Evolutionary conservation across 2,888 invertebrate species (phyloP).

Genomic region (Aromia moschata): DNA sequence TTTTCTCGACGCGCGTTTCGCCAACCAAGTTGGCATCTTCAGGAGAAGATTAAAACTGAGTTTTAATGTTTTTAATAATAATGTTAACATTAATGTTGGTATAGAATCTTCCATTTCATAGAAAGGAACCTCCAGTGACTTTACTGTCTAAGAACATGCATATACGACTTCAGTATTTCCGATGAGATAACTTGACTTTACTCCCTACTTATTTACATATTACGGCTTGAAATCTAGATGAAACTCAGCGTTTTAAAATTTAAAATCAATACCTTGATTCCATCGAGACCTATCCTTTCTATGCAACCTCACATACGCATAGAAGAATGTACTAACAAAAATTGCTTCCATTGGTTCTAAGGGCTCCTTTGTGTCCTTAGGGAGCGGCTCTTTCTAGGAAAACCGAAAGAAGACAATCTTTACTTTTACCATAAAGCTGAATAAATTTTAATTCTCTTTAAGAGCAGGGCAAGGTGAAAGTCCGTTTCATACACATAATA

Average conservation of each 20-base stretch:
- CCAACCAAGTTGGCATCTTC: too few species aligned
- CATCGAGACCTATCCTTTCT: slow-evolving; percentile 3
- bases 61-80: not conserved
- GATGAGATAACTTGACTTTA: too few species aligned
- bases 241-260: slow-evolving; percentile 17
- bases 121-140: not conserved
- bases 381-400: slow-evolving; percentile 19
- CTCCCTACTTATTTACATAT: slow-evolving; percentile 17
- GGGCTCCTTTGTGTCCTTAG: slow-evolving; percentile 18
- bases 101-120: not conserved
- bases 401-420: slow-evolving; percentile 11
- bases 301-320: slow-evolving; percentile 3
- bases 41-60: too few species aligned
- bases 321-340: slow-evolving; percentile 12
- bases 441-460: not conserved
- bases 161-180: not conserved
- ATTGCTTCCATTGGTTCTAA: slow-evolving; percentile 17
- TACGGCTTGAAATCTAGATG: slow-evolving; percentile 13
- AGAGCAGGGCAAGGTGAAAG: not conserved
- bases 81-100: not conserved
- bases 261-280: slow-evolving; percentile 19
- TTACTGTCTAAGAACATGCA: not conserved
- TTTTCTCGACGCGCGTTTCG: too few species aligned
- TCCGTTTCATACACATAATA: too few species aligned
- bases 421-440: not conserved